Conservation (phyloP, 2,113 vertebrate species). For the Ptilonorhynchus violaceus region DNA sequence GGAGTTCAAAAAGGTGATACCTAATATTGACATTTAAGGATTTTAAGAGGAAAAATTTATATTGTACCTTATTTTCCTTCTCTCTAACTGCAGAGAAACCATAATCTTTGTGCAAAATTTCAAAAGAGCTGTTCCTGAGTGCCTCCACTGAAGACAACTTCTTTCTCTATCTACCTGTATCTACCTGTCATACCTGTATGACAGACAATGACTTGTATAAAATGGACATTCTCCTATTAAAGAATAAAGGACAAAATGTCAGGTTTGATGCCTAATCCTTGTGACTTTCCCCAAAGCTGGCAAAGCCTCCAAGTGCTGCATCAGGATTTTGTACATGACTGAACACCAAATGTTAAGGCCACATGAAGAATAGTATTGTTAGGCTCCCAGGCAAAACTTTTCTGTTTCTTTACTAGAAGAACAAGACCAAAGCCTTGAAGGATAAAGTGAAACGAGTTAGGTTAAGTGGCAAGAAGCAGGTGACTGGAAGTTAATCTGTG, state of each 20-base stretch:
- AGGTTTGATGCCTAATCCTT: neutral
- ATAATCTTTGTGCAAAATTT: neutral
- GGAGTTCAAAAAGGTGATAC: neutral
- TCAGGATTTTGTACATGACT: neutral
- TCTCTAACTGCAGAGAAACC: neutral
- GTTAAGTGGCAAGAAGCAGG: neutral
- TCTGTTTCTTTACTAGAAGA: neutral
- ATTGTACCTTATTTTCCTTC: neutral
- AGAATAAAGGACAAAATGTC: neutral
- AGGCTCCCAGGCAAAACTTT: neutral
- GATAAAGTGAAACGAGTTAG: neutral
- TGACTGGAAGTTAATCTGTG: neutral
- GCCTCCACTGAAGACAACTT: neutral
- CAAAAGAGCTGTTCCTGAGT: neutral
- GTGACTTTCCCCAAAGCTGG: neutral
- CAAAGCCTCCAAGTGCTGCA: neutral
- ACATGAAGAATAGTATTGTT: neutral
- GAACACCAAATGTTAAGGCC: neutral
- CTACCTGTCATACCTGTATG: no score
- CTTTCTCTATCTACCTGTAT: neutral
- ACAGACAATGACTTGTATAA: neutral
- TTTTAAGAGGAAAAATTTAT: neutral
- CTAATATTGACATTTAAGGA: conserved; percentile 10
- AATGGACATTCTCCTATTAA: neutral
- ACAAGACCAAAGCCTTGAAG: neutral